Percentiles rank a stretch among this genome's conserved stretches.
Conservation (phyloP, 2,797 vertebrate species). For the Ctenopoma multispine region DNA sequence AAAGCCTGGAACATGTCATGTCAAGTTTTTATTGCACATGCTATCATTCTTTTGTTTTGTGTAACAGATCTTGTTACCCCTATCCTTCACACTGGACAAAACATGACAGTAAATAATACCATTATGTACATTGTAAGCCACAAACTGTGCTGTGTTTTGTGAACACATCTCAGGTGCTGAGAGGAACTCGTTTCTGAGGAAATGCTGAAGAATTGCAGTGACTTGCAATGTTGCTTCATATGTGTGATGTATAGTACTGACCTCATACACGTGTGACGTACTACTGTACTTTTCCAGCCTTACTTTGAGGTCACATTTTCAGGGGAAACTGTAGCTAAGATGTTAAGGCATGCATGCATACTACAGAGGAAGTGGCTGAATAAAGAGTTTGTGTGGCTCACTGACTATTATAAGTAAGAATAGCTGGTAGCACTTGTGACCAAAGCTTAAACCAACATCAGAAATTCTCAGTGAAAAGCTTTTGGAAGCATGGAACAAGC, state of each 20-base stretch:
- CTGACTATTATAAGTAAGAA: neutral
- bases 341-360: neutral
- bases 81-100: neutral
- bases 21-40: neutral
- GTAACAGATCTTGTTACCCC: neutral
- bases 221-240: slow-evolving; percentile 7
- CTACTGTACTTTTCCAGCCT: slow-evolving; percentile 15
- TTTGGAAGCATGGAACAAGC: neutral
- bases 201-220: neutral
- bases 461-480: neutral
- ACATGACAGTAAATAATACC: neutral
- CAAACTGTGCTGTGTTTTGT: neutral
- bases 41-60: neutral
- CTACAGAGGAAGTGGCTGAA: neutral
- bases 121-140: neutral
- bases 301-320: neutral
- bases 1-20: too few relatives aligned
- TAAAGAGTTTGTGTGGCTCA: neutral
- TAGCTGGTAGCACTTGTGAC: neutral
- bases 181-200: slow-evolving; percentile 3
- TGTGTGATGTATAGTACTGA: neutral
- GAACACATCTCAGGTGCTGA: neutral
- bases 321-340: too few relatives aligned
- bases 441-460: neutral
- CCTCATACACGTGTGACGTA: slow-evolving; percentile 13